Base-by-base conservation (phyloP, 2,888 invertebrate genomes). In the Eupithecia vulgata region DNA sequence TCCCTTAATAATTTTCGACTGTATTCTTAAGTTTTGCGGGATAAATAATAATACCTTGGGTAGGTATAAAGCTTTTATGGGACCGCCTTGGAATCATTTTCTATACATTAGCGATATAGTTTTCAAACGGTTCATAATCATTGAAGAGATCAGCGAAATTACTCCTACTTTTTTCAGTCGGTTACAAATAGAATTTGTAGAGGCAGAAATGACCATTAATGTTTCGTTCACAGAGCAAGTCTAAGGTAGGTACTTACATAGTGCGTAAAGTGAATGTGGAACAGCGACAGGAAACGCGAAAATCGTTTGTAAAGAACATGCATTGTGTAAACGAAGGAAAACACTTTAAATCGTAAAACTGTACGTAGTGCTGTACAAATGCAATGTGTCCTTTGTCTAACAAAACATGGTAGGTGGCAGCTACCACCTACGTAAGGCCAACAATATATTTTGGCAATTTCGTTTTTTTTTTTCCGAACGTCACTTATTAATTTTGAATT, bases 211-310 rank as follows among this genome's bases (percentile, higher is more conserved):
- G 77, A 68, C 70, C 70, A 21, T 4, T 17, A 80, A 77, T 79
- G 75, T 76, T 78, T 84, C 86, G 85, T 86, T 86, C 84, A 81
- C 10, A 62, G 17, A 62, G 4, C 2, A 3, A 30, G 4, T 30
- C 30, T 30, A 3, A 30, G 30, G 30, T 30, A 30, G 30, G 30
- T 30, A 35, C 35, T 61, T 34, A 37, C 35, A 37, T 83, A 80
- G 80, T 78, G 83, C 84, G 83, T 84, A 81, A 83, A 82, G 80
- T 78, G 78, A 86, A 88, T 86, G 85, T 89, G 79, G 85, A 84
- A 87, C 85, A 84, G 81, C 83, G 81, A 82, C 86, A 87, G 87
- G 86, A 89, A 88, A 88, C 87, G 84, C 85, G 84, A 84, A 84
- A 88, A 86, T 85, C 82, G 80, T 81, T 85, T 82, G 82, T 85